phyloP scores from a whole-genome alignment of 2,113 vertebrate species.

The Callospermophilus lateralis region DNA sequence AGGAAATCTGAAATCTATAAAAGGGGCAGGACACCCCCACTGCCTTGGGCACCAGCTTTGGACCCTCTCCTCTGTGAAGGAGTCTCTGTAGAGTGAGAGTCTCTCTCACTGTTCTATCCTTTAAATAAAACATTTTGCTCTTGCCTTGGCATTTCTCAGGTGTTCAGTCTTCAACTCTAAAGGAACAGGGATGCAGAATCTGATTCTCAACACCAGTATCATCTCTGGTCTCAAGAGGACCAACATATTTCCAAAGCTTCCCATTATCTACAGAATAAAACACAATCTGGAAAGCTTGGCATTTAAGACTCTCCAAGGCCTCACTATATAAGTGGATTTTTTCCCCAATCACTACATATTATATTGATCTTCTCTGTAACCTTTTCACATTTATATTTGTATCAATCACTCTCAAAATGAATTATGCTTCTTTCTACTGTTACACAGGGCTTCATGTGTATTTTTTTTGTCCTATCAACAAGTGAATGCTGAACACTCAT shows the following conservation, averaged over 20 bases:
- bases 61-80: too few species aligned
- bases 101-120: too few species aligned
- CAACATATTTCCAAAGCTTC: neutral
- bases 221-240: too few species aligned
- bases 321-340: neutral
- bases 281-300: neutral
- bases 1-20: too few species aligned
- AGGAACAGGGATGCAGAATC: too few species aligned
- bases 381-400: neutral
- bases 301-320: neutral
- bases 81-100: too few species aligned
- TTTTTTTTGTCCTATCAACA: neutral
- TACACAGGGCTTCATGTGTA: neutral
- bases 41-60: too few species aligned
- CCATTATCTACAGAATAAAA: slow-evolving; percentile 4
- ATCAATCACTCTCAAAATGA: slow-evolving; percentile 38
- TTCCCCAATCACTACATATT: neutral
- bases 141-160: too few species aligned
- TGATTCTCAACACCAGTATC: too few species aligned
- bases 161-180: too few species aligned
- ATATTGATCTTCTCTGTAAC: neutral
- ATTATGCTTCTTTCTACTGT: neutral
- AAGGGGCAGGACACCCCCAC: too few species aligned
- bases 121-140: too few species aligned
- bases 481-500: neutral